These are phyloP conservation scores for Leptopilina drosophilae DNA, from an alignment of 2,888 invertebrate species.

Conservation along the genomic window DNA sequence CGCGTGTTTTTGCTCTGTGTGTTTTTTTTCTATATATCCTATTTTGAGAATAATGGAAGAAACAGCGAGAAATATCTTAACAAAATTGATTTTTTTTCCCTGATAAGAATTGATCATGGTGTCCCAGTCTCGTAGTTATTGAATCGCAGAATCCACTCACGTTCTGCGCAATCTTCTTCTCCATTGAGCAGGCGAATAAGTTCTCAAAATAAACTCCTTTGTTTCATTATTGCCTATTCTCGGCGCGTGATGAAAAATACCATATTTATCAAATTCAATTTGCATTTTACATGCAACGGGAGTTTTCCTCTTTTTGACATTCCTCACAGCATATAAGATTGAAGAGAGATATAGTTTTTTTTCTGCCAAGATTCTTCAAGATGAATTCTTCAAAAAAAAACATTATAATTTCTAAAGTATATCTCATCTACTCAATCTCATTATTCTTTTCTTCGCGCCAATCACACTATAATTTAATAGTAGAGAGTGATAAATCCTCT, in stretches of 20 bases:
- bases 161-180: slow-evolving; percentile 5
- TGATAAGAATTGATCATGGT: slow-evolving; percentile 42
- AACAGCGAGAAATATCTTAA: slow-evolving; percentile 35
- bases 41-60: neutral
- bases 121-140: neutral
- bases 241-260: neutral
- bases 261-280: slow-evolving; percentile 8
- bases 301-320: neutral
- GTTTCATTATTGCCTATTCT: neutral
- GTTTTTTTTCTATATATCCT: no score
- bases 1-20: slow-evolving; percentile 22
- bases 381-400: no score
- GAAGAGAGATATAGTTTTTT: no score
- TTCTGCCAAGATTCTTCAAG: no score
- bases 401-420: no score
- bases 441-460: no score
- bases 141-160: slow-evolving; percentile 38
- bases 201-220: slow-evolving; percentile 2
- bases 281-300: neutral
- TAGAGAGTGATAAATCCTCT: no score
- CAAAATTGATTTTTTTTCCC: slow-evolving; percentile 39
- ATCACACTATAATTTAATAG: no score
- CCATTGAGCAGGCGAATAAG: slow-evolving; percentile 24
- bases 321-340: neutral
- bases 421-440: no score